Evolutionary conservation across 2,797 vertebrate genomes (phyloP).

Genomic region (Megalops cyprinoides): DNA sequence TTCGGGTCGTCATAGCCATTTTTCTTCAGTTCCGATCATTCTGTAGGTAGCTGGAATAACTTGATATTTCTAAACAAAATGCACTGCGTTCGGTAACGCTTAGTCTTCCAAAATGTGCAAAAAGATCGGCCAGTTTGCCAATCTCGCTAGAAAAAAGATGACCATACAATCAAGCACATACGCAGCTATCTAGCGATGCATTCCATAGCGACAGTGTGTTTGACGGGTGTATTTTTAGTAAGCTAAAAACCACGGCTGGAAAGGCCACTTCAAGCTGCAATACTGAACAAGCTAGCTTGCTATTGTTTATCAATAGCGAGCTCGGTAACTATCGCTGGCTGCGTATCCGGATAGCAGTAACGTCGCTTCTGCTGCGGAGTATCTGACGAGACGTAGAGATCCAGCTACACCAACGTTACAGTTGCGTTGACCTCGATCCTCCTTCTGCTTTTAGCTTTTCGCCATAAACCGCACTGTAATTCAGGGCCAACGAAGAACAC

Average conservation of each 20-base stretch:
- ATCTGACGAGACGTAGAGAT: neutral
- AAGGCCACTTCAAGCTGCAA: constrained; percentile 19
- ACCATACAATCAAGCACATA: neutral
- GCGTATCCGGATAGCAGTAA: too few species aligned
- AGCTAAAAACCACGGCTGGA: constrained; percentile 17
- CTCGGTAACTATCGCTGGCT: too few species aligned
- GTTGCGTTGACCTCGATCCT: constrained; percentile 27
- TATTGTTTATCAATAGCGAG: too few species aligned
- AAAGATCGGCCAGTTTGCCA: neutral
- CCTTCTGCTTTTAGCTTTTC: constrained; percentile 28
- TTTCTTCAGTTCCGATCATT: constrained; percentile 28
- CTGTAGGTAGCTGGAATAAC: constrained; percentile 3
- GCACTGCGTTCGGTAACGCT: neutral
- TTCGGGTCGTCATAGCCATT: constrained; percentile 42
- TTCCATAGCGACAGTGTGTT: constrained; percentile 10
- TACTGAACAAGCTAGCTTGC: neutral
- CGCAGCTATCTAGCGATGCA: neutral
- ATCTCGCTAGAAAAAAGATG: neutral
- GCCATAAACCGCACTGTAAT: constrained; percentile 23
- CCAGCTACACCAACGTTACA: constrained; percentile 18
- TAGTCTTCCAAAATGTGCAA: constrained; percentile 9
- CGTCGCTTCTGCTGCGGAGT: neutral
- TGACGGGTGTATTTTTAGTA: constrained; percentile 21
- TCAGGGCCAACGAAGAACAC: constrained; percentile 29
- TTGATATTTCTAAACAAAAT: constrained; percentile 20